Percentiles rank a stretch among this genome's conserved stretches.
phyloP scores from a whole-genome alignment of 2,888 invertebrate species.

The Blastobasis lacticolella region DNA sequence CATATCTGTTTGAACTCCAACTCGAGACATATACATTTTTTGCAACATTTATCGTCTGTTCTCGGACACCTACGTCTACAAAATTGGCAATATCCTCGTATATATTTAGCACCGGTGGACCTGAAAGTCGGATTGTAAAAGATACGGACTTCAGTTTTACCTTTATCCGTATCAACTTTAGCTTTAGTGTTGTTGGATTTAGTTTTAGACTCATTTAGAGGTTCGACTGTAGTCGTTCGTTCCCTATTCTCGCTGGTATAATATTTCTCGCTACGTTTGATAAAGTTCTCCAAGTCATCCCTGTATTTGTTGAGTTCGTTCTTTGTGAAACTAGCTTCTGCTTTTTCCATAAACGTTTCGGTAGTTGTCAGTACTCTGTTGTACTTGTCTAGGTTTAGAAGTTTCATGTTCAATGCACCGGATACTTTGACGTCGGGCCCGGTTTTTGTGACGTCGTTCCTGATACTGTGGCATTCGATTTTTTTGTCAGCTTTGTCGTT shows the following conservation, averaged over 20 bases:
- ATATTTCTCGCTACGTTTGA: conserved; percentile 64
- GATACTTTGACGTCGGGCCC: conserved; percentile 54
- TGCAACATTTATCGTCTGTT: conserved; percentile 52
- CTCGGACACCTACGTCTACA: conserved; percentile 51
- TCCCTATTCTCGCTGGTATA: conserved; percentile 51
- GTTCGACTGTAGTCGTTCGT: conserved; percentile 40
- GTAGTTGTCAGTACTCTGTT: conserved; percentile 59
- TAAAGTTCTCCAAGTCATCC: conserved; percentile 57
- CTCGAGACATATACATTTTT: conserved; percentile 51
- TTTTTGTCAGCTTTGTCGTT: conserved; percentile 52
- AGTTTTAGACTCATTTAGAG: conserved; percentile 25
- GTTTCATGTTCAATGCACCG: conserved; percentile 57
- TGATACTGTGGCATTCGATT: conserved; percentile 62
- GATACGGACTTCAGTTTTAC: conserved; percentile 59
- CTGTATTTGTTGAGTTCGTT: conserved; percentile 39
- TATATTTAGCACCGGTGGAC: conserved; percentile 27
- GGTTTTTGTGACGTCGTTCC: conserved; percentile 52
- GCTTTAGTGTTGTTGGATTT: too few species aligned
- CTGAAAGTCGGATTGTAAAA: conserved; percentile 66
- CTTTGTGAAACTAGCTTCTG: conserved; percentile 59
- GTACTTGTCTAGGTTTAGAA: conserved; percentile 55
- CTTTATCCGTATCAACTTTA: conserved; percentile 15
- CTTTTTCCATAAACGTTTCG: conserved; percentile 51
- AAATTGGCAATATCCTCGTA: conserved; percentile 45
- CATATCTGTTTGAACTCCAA: conserved; percentile 44